phyloP scores from a whole-genome alignment of 2,888 invertebrate species.

The Lasioglossum malachurum region DNA sequence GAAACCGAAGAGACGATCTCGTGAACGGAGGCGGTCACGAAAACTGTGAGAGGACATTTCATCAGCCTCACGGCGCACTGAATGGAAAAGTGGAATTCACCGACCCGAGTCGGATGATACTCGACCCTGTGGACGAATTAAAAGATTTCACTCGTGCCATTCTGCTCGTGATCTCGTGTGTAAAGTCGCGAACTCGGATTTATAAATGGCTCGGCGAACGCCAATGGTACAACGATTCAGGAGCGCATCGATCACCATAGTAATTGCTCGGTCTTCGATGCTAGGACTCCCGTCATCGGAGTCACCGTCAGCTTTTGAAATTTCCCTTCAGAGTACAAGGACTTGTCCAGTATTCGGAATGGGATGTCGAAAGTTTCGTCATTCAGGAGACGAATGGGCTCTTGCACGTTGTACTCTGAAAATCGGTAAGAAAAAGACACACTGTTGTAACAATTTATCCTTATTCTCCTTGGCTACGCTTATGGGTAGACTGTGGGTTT shows the following conservation, averaged over 20 bases:
- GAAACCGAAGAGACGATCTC: constrained; percentile 86
- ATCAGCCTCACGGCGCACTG: constrained; percentile 86
- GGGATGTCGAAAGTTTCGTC: constrained; percentile 86
- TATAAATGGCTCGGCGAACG: not conserved
- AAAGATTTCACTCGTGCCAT: constrained; percentile 25
- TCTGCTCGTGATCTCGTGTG: not conserved
- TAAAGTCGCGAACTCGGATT: not conserved
- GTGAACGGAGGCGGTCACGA: constrained; percentile 86
- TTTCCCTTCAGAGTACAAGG: constrained; percentile 86
- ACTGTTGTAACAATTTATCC: not conserved
- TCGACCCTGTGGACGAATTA: constrained; percentile 84
- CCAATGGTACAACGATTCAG: not conserved
- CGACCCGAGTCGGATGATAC: constrained; percentile 86
- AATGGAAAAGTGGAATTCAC: constrained; percentile 86
- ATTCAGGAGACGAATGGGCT: constrained; percentile 86
- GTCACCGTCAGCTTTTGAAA: constrained; percentile 86
- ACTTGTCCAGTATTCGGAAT: constrained; percentile 86
- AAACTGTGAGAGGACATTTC: constrained; percentile 86
- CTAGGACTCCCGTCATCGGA: constrained; percentile 86
- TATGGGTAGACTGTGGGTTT: too few species aligned
- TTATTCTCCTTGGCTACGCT: too few species aligned
- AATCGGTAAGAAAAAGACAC: not conserved
- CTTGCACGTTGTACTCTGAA: constrained; percentile 83
- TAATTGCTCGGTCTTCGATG: constrained; percentile 85
- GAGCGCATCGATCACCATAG: constrained; percentile 85